phyloP scores from a whole-genome alignment of 2,888 invertebrate genomes.

The Calliopum simillimum region DNA sequence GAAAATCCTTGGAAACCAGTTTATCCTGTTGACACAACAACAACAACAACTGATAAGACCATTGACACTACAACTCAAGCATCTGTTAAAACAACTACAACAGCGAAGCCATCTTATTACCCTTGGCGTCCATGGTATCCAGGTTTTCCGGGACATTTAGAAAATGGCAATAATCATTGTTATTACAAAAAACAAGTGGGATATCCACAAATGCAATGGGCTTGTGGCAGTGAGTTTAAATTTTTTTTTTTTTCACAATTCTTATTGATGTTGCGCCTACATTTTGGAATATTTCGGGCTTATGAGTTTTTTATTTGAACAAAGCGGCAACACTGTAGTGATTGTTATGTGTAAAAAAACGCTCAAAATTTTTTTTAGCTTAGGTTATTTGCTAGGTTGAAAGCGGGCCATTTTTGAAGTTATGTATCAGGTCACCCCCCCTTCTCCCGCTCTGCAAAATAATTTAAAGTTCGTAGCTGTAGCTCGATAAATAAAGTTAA shows the following conservation, averaged over 20 bases:
- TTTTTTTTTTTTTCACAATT: not conserved
- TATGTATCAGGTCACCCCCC: no score
- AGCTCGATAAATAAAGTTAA: no score
- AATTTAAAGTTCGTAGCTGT: no score
- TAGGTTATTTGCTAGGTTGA: no score
- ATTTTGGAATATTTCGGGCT: not conserved
- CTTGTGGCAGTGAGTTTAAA: constrained; percentile 49
- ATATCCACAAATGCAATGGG: constrained; percentile 34
- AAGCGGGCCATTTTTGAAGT: no score
- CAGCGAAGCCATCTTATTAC: not conserved
- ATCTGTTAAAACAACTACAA: not conserved
- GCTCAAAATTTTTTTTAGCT: no score
- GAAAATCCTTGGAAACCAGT: not conserved
- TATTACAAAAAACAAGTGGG: constrained; percentile 53
- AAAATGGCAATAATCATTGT: constrained; percentile 40
- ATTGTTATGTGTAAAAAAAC: no score
- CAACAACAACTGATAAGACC: no score
- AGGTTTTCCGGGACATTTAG: not conserved
- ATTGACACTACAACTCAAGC: not conserved
- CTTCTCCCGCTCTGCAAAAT: no score
- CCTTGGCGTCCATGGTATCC: constrained; percentile 2
- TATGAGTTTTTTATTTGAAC: not conserved
- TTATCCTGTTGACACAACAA: no score
- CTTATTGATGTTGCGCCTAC: not conserved
- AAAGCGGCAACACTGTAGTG: no score